phyloP scores from a whole-genome alignment of 1,140 invertebrate genomes.

The Drosophila tropicalis region DNA sequence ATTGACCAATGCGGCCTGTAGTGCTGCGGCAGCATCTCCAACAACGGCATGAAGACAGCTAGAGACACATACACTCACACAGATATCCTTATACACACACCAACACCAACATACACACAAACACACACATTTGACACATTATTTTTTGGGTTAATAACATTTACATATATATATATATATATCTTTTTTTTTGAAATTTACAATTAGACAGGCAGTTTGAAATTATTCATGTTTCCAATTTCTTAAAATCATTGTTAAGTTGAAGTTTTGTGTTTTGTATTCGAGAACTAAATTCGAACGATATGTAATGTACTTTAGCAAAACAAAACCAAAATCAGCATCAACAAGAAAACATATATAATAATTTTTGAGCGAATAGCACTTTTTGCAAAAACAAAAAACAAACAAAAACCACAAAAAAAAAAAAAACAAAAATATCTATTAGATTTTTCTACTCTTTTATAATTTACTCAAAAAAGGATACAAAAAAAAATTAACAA shows the following conservation, averaged over 20 bases:
- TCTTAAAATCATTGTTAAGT: slow-evolving; percentile 54
- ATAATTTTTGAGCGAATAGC: slow-evolving; percentile 82
- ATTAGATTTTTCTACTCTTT: slow-evolving; percentile 82
- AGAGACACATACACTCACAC: slow-evolving; percentile 16
- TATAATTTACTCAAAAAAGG: slow-evolving; percentile 75
- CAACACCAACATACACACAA: slow-evolving; percentile 25
- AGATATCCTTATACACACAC: slow-evolving; percentile 34
- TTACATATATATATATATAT: neutral
- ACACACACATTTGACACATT: slow-evolving; percentile 38
- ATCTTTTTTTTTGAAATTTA: slow-evolving; percentile 61
- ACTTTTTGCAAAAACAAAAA: slow-evolving; percentile 70
- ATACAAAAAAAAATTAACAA: slow-evolving; percentile 58
- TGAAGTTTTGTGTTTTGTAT: slow-evolving; percentile 68
- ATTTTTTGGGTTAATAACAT: slow-evolving; percentile 3
- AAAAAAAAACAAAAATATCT: slow-evolving; percentile 58
- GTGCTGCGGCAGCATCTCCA: slow-evolving; percentile 65
- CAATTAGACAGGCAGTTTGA: slow-evolving; percentile 76
- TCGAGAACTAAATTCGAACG: slow-evolving; percentile 45
- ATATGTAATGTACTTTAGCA: slow-evolving; percentile 59
- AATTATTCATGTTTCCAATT: slow-evolving; percentile 27
- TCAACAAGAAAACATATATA: slow-evolving; percentile 46
- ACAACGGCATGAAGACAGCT: slow-evolving; percentile 72
- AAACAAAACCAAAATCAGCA: slow-evolving; percentile 36
- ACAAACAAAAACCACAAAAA: slow-evolving; percentile 53
- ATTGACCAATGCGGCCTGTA: slow-evolving; percentile 60